Evolutionary conservation across 1,140 invertebrate species (phyloP), one percentile per base, ranked within the genome.

Genomic region (Dinoponera quadriceps): DNA sequence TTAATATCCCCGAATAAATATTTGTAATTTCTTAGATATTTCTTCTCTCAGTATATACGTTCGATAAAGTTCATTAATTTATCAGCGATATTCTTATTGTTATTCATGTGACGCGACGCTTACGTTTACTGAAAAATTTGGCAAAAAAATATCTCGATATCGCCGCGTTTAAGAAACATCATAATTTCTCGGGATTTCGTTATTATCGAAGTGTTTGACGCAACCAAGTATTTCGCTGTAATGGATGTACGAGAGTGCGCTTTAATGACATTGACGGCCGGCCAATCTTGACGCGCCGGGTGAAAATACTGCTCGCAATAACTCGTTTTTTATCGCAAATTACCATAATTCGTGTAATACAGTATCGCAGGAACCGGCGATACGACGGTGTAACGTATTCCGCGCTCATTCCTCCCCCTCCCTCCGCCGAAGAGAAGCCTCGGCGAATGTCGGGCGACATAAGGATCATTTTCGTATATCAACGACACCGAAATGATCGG

Each of bases 341-440:
- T 80, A 57, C 51, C 66, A 69, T 80, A 80, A 80, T 80, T 57
- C 51, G 54, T 71, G 63, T 69, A 77, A 77, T 77, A 57, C 54
- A 69, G 55, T 59, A 51, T 71, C 69, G 65, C 51, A 48, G 54
- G 51, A 66, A 77, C 29, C 44, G 38, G 44, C 22, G n/a, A 80
- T 20, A 29, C 33, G 33, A 14, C 69, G n/a, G n/a, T n/a, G 69
- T 48, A 69, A 80, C 51, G 68, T 80, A 80, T 59, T 57, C 51
- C 65, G 65, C 11, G 60, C 16, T 54, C 48, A 20, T 77, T 48
- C n/a, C 16, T 33, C 5, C 29, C 29, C 29, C 29, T 5, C 2
- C 29, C 29, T 33, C 29, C 29, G 2, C 29, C 5, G 11, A 44
- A 44, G 9, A 44, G 7, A 44, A 11, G 38, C n/a, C 75, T 48